These are phyloP conservation scores for Mylabris sibirica DNA, from an alignment of 2,888 invertebrate species.

Conservation along the genomic window DNA sequence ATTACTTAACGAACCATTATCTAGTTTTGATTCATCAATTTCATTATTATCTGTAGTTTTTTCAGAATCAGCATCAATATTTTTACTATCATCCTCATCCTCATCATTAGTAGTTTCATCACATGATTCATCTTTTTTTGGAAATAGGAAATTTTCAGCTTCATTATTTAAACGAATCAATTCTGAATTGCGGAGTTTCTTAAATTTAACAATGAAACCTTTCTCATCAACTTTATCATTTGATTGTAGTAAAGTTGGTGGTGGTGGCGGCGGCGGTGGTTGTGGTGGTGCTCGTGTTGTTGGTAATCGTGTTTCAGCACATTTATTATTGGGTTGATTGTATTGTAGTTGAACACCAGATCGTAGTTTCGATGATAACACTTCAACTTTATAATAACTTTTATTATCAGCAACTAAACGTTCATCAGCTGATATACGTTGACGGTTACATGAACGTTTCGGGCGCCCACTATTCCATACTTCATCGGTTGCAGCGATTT, in stretches of 20 bases:
- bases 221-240: constrained; percentile 49
- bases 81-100: constrained; percentile 60
- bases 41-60: constrained; percentile 44
- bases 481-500: constrained; percentile 40
- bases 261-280: too few relatives aligned
- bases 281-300: constrained; percentile 12
- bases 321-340: constrained; percentile 32
- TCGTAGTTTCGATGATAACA: constrained; percentile 72
- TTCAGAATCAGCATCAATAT: constrained; percentile 59
- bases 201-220: constrained; percentile 71
- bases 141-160: constrained; percentile 88
- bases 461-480: constrained; percentile 57
- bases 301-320: constrained; percentile 35
- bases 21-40: constrained; percentile 54
- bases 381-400: constrained; percentile 76
- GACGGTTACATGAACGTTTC: constrained; percentile 53
- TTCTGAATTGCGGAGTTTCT: constrained; percentile 77
- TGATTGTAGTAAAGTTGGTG: constrained; percentile 45
- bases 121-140: constrained; percentile 68
- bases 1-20: constrained; percentile 29
- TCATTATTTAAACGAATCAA: constrained; percentile 80
- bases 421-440: constrained; percentile 63
- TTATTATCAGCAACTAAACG: constrained; percentile 63
- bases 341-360: constrained; percentile 60
- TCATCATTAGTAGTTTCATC: constrained; percentile 27